Conservation (phyloP, 2,797 vertebrate genomes). For the Eutrigla gurnardus region DNA sequence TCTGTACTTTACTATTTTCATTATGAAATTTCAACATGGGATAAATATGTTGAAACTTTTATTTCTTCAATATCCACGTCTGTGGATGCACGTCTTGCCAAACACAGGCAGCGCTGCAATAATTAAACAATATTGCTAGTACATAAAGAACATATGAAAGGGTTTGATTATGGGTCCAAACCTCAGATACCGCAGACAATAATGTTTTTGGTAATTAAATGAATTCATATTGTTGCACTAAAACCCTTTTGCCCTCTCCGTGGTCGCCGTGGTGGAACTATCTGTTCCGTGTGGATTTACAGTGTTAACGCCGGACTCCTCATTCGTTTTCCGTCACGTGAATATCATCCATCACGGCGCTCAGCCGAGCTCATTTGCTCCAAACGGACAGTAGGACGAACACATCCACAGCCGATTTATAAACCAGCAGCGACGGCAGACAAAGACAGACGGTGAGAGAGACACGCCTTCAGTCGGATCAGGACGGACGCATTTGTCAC, state of each 20-base stretch:
- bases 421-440: constrained; percentile 73
- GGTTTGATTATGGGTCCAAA: constrained; percentile 17
- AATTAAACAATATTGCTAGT: constrained; percentile 29
- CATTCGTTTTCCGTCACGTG: constrained; percentile 49
- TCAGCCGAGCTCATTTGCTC: constrained; percentile 54
- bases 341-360: constrained; percentile 64
- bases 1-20: constrained; percentile 3
- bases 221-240: constrained; percentile 15
- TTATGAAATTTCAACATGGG: constrained; percentile 13
- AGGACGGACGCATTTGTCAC: constrained; percentile 69
- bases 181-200: constrained; percentile 12
- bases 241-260: constrained; percentile 2
- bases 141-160: constrained; percentile 14
- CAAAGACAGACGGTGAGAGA: constrained; percentile 74
- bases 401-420: constrained; percentile 67
- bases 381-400: constrained; percentile 58
- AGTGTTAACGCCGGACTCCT: constrained; percentile 36
- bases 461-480: constrained; percentile 49
- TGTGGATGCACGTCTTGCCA: constrained; percentile 26
- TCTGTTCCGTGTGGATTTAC: constrained; percentile 35
- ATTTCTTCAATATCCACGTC: constrained; percentile 26
- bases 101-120: constrained; percentile 5
- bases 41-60: constrained; percentile 27
- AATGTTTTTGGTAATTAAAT: constrained; percentile 6
- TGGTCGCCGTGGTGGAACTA: not conserved